Evolutionary conservation across 1,140 invertebrate species (phyloP).

Genomic region (Rhysida immarginata): DNA sequence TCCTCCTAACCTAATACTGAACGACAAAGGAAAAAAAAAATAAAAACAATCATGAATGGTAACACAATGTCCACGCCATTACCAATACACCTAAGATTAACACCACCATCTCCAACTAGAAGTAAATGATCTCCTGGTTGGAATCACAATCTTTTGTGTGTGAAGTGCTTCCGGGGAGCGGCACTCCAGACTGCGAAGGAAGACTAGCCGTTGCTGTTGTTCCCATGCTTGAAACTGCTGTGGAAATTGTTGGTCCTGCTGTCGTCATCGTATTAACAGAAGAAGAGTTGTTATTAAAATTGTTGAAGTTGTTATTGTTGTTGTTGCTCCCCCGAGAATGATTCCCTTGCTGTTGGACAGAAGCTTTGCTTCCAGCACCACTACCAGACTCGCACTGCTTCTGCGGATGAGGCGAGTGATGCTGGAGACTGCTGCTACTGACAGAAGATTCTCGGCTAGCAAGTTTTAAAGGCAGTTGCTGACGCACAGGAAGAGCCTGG

Average conservation of each 20-base stretch:
- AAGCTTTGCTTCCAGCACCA: not conserved
- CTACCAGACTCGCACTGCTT: not conserved
- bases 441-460: slow-evolving; percentile 25
- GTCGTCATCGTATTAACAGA: not conserved
- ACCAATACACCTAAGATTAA: too few species aligned
- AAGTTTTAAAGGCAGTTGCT: slow-evolving; percentile 72
- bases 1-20: too few species aligned
- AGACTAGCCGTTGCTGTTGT: not conserved
- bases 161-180: not conserved
- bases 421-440: not conserved
- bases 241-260: not conserved
- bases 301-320: not conserved
- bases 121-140: slow-evolving; percentile 6
- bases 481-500: slow-evolving; percentile 43
- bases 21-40: too few species aligned
- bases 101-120: too few species aligned
- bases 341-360: not conserved
- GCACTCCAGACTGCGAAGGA: not conserved
- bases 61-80: too few species aligned
- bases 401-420: not conserved
- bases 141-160: slow-evolving; percentile 1
- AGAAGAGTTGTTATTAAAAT: not conserved
- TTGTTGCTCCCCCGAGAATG: not conserved
- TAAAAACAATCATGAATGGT: too few species aligned
- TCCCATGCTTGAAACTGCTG: not conserved